phyloP scores from a whole-genome alignment of 2,113 vertebrate species.

The Indicator maculatus region DNA sequence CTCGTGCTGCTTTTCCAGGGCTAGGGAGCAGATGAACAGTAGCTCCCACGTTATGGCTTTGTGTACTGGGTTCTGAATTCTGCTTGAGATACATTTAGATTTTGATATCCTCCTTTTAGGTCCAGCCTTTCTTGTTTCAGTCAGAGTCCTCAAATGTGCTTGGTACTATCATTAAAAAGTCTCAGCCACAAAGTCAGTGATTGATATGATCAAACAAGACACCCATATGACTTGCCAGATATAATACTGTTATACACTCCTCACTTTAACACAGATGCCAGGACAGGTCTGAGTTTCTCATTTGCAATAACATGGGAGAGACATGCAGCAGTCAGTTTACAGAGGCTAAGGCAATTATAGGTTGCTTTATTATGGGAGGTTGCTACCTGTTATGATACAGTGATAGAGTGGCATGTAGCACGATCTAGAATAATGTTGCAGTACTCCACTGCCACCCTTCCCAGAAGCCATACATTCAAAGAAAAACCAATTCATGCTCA shows the following conservation, averaged over 20 bases:
- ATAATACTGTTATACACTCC: neutral
- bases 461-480: neutral
- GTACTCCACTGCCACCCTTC: neutral
- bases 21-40: neutral
- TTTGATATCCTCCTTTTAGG: neutral
- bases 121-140: neutral
- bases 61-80: neutral
- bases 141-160: neutral
- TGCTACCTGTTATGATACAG: neutral
- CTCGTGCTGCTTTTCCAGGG: neutral
- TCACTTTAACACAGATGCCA: conserved; percentile 45
- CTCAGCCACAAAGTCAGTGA: neutral
- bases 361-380: neutral
- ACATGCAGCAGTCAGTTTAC: neutral
- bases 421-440: neutral
- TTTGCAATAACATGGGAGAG: conserved; percentile 2
- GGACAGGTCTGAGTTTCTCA: neutral
- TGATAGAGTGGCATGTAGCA: neutral
- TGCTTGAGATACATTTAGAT: neutral
- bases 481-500: neutral
- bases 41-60: neutral
- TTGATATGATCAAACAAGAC: conserved; percentile 45
- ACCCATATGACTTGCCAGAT: conserved; percentile 45
- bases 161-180: neutral
- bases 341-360: neutral